phyloP scores from a whole-genome alignment of 2,888 invertebrate genomes.

The Trichogramma evanescens region DNA sequence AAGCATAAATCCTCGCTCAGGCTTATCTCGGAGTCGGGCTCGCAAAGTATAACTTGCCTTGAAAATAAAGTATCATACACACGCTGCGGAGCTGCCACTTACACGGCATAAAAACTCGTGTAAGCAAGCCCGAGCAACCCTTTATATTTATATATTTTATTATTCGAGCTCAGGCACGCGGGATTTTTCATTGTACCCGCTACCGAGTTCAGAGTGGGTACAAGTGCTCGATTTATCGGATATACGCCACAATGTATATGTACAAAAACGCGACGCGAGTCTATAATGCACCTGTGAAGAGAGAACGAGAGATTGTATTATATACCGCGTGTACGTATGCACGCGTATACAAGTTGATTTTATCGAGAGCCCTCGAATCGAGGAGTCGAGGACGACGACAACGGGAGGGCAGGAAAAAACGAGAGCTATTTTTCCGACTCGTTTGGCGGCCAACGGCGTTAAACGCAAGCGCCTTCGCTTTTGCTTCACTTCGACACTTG shows the following conservation, averaged over 20 bases:
- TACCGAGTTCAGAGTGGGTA: conserved; percentile 1
- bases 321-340: too few species aligned
- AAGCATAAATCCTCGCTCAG: conserved; percentile 46
- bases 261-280: conserved; percentile 6
- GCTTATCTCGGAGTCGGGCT: conserved; percentile 42
- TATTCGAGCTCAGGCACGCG: conserved; percentile 12
- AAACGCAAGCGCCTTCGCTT: background rate
- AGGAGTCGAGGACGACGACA: too few species aligned
- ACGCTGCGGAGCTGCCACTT: conserved; percentile 12
- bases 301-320: too few species aligned
- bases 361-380: too few species aligned
- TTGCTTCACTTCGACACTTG: too few species aligned
- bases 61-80: conserved; percentile 46
- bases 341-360: too few species aligned
- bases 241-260: too few species aligned
- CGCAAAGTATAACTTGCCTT: conserved; percentile 40
- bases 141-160: conserved; percentile 12
- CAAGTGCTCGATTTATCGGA: conserved; percentile 15
- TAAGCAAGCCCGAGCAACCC: too few species aligned
- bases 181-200: background rate
- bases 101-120: too few species aligned
- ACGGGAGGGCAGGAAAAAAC: background rate
- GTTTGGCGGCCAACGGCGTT: conserved; percentile 3
- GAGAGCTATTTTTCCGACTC: background rate
- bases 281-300: conserved; percentile 3